A percentile compares a stretch with the other conserved stretches of the same genome.
These are phyloP conservation scores for Astur gentilis DNA, from an alignment of 2,113 vertebrate species.

Conservation along the genomic window DNA sequence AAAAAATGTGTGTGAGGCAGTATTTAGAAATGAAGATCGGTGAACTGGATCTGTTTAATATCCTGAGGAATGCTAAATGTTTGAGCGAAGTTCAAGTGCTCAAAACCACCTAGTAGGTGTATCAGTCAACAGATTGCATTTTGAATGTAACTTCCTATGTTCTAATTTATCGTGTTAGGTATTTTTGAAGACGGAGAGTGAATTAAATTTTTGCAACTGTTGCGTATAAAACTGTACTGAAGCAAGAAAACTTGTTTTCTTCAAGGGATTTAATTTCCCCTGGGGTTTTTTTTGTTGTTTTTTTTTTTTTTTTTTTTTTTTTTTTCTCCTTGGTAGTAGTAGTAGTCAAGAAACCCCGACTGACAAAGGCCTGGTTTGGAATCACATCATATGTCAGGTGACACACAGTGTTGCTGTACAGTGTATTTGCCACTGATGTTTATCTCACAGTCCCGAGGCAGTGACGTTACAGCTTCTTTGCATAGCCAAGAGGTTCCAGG, in stretches of 20 bases:
- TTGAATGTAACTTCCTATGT: neutral
- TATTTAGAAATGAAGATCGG: neutral
- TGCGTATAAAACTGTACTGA: neutral
- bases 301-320: no score
- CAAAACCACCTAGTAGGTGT: neutral
- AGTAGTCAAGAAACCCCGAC: neutral
- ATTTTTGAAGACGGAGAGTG: neutral
- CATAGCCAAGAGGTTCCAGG: neutral
- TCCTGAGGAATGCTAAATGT: neutral
- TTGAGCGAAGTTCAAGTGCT: neutral
- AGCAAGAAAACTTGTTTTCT: neutral
- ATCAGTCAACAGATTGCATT: neutral
- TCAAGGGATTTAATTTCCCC: neutral
- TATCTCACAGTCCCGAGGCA: neutral
- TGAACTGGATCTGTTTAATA: neutral
- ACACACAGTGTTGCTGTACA: neutral
- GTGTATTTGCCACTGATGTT: neutral
- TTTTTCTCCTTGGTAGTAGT: neutral
- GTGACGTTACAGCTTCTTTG: neutral
- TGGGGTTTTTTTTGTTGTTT: neutral
- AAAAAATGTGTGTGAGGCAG: neutral
- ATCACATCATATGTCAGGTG: neutral
- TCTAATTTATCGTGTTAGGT: neutral
- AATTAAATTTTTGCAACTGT: neutral
- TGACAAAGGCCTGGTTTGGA: neutral